phyloP scores from a whole-genome alignment of 2,113 vertebrate genomes.

The Thalassoma bifasciatum region DNA sequence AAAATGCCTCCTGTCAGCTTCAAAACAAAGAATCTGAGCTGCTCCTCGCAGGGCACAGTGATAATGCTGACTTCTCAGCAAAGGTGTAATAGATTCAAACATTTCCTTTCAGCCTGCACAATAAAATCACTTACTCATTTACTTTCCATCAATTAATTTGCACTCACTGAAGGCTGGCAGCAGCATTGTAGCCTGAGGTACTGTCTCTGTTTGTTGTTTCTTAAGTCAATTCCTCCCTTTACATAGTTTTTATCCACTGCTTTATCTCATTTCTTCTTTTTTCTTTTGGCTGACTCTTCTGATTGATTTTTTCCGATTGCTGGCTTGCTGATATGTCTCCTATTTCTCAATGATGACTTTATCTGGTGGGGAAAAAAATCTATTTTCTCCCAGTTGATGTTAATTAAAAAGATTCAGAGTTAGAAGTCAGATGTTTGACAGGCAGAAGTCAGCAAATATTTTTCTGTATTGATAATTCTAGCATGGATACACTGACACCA shows the following conservation, averaged over 20 bases:
- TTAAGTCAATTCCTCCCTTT: constrained; percentile 3
- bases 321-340: constrained; percentile 2
- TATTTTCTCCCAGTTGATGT: neutral
- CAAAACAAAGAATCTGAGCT: neutral
- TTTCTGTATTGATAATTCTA: neutral
- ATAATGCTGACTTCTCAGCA: neutral
- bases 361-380: neutral
- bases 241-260: neutral
- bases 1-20: neutral
- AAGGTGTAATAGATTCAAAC: constrained; percentile 8
- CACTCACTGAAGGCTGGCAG: constrained; percentile 25
- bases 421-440: neutral
- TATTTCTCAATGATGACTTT: neutral
- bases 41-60: neutral
- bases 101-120: constrained; percentile 33
- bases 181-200: constrained; percentile 18
- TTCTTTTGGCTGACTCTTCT: constrained; percentile 5
- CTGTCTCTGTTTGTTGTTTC: constrained; percentile 5
- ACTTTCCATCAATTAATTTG: constrained; percentile 36
- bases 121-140: constrained; percentile 38
- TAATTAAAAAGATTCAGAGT: neutral
- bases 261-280: constrained; percentile 4
- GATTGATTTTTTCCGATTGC: constrained; percentile 4
- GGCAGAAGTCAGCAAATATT: neutral
- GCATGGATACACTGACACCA: neutral